phyloP scores from a whole-genome alignment of 2,888 invertebrate species.

The Cistogaster globosa region DNA sequence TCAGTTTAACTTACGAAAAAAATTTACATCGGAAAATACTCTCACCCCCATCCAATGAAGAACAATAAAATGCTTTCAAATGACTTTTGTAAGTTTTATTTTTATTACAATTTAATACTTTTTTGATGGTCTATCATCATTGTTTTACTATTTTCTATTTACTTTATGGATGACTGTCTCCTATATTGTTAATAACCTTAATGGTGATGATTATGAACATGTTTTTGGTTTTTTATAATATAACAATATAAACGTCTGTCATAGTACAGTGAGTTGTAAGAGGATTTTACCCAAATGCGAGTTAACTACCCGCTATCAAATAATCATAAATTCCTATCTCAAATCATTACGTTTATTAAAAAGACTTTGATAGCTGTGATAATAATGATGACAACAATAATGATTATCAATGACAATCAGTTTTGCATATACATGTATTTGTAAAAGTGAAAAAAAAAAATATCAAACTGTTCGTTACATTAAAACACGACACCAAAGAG shows the following conservation, averaged over 20 bases:
- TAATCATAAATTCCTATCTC: slow-evolving; percentile 34
- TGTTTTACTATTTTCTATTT: slow-evolving; percentile 36
- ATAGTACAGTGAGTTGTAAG: too few relatives aligned
- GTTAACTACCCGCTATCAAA: background rate
- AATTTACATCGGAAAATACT: background rate
- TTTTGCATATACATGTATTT: background rate
- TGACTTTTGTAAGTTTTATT: slow-evolving; percentile 46
- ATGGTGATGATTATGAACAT: slow-evolving; percentile 25
- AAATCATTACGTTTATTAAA: slow-evolving; percentile 54
- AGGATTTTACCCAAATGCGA: too few relatives aligned
- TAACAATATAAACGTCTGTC: too few relatives aligned
- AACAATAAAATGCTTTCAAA: background rate
- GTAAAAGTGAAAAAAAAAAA: slow-evolving; percentile 30
- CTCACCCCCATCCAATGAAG: slow-evolving; percentile 4
- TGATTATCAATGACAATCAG: slow-evolving; percentile 59
- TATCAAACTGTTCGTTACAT: slow-evolving; percentile 15
- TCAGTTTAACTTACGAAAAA: too few relatives aligned
- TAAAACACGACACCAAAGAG: slow-evolving; percentile 18
- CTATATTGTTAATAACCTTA: slow-evolving; percentile 29
- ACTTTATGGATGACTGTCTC: slow-evolving; percentile 45
- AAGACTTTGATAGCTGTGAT: slow-evolving; percentile 22
- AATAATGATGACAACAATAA: slow-evolving; percentile 18
- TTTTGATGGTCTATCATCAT: slow-evolving; percentile 63
- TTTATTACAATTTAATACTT: slow-evolving; percentile 67
- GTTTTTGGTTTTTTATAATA: background rate